Evolutionary conservation across 2,888 invertebrate genomes (phyloP), one percentile per base, ranked within the genome.

Genomic region (Hedya salicella): DNA sequence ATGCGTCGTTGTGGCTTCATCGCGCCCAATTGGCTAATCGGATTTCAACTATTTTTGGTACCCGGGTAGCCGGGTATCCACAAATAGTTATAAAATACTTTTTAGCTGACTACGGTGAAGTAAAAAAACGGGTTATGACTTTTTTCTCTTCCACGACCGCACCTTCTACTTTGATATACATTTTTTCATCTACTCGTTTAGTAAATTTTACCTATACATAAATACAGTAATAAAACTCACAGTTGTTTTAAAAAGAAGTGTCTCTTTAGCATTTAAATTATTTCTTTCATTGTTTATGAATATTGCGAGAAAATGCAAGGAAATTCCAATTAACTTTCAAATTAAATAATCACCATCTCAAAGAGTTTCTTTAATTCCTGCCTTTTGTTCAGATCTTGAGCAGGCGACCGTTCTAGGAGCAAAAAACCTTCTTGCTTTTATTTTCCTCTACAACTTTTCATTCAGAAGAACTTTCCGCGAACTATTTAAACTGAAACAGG

Each of bases 311-410:
- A 42, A 56, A 36, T 44, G 57, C 36, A 44, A 44, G 30, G 21
- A 50, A 16, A 36, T 32, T 39, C 8, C 8, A 42, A 44, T 64
- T 19, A 13, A n/a, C 50, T 59, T 59, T 3, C 3, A 44, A 59
- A 52, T 52, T 42, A 50, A 50, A 39, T n/a, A 44, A 64, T 59
- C 50, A 59, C 8, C 64, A 52, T 59, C 21, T 42, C 57, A 64
- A 64, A 64, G 42, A 32, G 3, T 16, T 39, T 42, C 21, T 42
- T 56, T 48, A 8, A 6, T 30, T 19, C n/a, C 19, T 14, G n/a
- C 3, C 30, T 62, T 48, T 49, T 52, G 11, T 53, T 21, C n/a
- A 6, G 14, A 16, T 6, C 17, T 14, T 17, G 17, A 17, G 19
- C 9, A 3, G n/a, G 30, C 11, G 19, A 21, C 25, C 17, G 9